Base-by-base conservation (phyloP, 92 coral and sea anemone species). In the Porites divaricata region DNA sequence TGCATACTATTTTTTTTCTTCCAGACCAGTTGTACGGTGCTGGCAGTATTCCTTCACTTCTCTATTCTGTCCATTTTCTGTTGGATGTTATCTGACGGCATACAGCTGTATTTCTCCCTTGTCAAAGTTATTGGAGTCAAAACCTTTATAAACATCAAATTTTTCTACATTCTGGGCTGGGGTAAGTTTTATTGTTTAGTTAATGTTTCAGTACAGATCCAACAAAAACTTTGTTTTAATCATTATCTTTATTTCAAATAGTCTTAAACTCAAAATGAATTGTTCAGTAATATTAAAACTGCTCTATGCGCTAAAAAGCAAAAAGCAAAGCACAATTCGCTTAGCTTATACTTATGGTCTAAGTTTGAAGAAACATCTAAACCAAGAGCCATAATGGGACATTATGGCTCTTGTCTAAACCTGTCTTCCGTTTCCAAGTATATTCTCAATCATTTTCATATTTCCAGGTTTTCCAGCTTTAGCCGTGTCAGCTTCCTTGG, bases 41-140 rank as follows among this genome's bases (percentile, higher is more conserved):
- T 92, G 9, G 95, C 95, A 2, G 93, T 49, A 2, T 70, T 92
- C 11, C 93, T 92, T 8, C 95, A 92, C 66, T 92, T 71, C 84
- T 92, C 83, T 67, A 54, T 89, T 49, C 87, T 92, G 52, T 75
- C 95, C 23, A 83, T 91, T 51, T 92, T 92, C 67, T 88, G 85
- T 12, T 92, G 95, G 95, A 92, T 92, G 95, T 64, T 92, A 53
- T 92, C 93, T 26, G 91, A 92, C 78, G 95, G 89, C 1, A 83
- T 86, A 2, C 83, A 85, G 68, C 81, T 89, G 57, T 92, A 92
- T 74, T 82, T 81, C 53, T 78, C 90, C 35, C 71, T 92, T 8
- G 92, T 92, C 57, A 88, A 85, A 35, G 87, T 92, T 35, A 56
- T 92, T 69, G 91, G 87, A 56, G 85, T 74, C 57, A 70, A 63